Percentiles rank a stretch among this genome's conserved stretches.
Evolutionary conservation across 2,113 vertebrate genomes (phyloP).

Genomic region (Macroglossus sobrinus): DNA sequence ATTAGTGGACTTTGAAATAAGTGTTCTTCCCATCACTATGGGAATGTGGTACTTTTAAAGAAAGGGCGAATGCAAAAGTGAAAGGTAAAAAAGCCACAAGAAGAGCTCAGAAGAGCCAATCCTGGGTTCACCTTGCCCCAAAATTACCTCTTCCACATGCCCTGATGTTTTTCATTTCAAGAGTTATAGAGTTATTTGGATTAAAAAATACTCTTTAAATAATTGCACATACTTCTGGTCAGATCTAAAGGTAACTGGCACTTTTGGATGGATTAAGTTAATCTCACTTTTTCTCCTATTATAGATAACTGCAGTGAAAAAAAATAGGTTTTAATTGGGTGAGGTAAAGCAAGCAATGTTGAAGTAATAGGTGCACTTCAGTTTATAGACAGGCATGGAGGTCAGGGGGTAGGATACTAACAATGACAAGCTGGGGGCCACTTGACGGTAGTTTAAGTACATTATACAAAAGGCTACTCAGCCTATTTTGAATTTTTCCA

Average conservation of each 20-base stretch:
- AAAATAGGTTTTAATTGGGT: neutral
- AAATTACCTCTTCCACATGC: neutral
- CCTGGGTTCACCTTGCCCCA: neutral
- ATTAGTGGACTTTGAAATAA: neutral
- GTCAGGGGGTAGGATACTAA: neutral
- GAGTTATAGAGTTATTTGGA: neutral
- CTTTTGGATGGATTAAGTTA: neutral
- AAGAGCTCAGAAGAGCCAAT: neutral
- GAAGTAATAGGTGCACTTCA: neutral
- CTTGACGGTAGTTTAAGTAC: neutral
- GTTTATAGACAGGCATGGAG: neutral
- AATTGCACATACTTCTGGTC: neutral
- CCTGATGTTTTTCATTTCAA: conserved; percentile 10
- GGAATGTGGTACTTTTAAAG: neutral
- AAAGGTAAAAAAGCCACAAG: neutral
- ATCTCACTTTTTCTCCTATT: neutral
- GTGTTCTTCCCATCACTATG: neutral
- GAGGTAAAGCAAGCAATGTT: neutral
- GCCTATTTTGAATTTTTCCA: neutral
- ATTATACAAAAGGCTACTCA: neutral
- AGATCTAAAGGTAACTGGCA: neutral
- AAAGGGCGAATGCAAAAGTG: neutral
- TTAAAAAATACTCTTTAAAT: neutral
- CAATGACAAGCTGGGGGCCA: neutral
- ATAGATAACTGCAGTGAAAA: neutral